Base-by-base conservation (phyloP, 2,113 vertebrate genomes). In the Oreochromis aureus region DNA sequence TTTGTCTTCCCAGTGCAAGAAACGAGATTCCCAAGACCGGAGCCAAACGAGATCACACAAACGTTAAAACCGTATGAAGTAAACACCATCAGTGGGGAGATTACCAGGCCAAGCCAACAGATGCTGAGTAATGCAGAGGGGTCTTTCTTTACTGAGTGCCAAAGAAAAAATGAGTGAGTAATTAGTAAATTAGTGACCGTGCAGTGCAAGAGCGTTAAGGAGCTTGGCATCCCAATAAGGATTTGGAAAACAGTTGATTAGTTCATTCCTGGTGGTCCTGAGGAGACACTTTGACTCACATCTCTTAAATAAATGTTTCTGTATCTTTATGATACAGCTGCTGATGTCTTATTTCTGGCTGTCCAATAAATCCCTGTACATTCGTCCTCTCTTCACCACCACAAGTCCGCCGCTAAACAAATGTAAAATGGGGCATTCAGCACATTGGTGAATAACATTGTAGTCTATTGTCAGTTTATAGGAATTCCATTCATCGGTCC, bases 1-100 rank as follows among this genome's bases (percentile, higher is more conserved):
- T 89, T 88, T 88, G 88, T 87, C 88, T 82, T 87, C 83, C 51
- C 83, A 76, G 87, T 13, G n/a, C 81, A 82, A 94, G 34, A 85
- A 86, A 63, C 82, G 85, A 91, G 82, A 87, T 90, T 93, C 91
- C 89, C 86, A 89, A 91, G 82, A 83, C 80, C 9, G 1, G 54
- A 89, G 89, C 90, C 87, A 91, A 92, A 82, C 32, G 1, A 92
- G 93, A 93, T 94, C 84, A 66, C 90, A 87, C 91, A 89, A 93
- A 87, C 7, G 5, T 90, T 91, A 80, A 89, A 91, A 82, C 81
- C 89, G 87, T 87, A 59, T 81, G 87, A 92, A 86, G 82, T 91
- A 85, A 89, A 82, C 85, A 11, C 84, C 61, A 84, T 92, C 85
- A 51, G 86, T 89, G 86, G 44, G 51, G 84, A 82, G 87, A 69